Evolutionary conservation across 2,113 vertebrate genomes (phyloP), one percentile per base, ranked within the genome.

Genomic region (Tringa solitaria): DNA sequence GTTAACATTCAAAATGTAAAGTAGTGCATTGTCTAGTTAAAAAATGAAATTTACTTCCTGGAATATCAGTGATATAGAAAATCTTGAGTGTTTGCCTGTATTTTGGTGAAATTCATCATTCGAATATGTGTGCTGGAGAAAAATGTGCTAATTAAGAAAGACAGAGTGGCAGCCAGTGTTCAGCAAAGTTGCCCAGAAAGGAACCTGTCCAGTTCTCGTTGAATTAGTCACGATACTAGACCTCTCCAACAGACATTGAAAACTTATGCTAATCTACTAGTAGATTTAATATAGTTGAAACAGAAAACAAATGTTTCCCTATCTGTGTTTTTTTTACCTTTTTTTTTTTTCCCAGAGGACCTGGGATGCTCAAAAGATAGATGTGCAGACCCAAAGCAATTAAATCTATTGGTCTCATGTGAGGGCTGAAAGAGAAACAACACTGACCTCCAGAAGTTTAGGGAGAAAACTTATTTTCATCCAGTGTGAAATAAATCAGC

Each of bases 1-100:
- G 33, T 90, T 84, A 96, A 77, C 81, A 61, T 90, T 93, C 37
- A 68, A 91, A 95, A 77, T 50, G 28, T 74, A 72, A 91, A 79
- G 32, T 48, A 86, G 84, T 85, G 85, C 28, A 8, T 23, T 67
- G 59, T 69, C 48, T 88, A 85, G 43, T 81, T 60, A 35, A 89
- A 86, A 33, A 78, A 86, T 64, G 8, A 90, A 76, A 91, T 77
- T 73, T 95, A 30, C 70, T 90, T 89, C 41, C 75, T 74, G 56
- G 43, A 82, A 56, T 76, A 80, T 72, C 53, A 74, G n/a, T 21
- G 57, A 87, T 60, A 69, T 2, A 80, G 59, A 68, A 89, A 83
- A 94, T 16, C 45, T 91, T 48, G 73, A 87, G 75, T 21, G 39
- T 86, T 92, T 80, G 39, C 9, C 7, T 7, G 33, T 81, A 72